phyloP scores from a whole-genome alignment of 2,113 vertebrate species.

The Megaceryle maxima region DNA sequence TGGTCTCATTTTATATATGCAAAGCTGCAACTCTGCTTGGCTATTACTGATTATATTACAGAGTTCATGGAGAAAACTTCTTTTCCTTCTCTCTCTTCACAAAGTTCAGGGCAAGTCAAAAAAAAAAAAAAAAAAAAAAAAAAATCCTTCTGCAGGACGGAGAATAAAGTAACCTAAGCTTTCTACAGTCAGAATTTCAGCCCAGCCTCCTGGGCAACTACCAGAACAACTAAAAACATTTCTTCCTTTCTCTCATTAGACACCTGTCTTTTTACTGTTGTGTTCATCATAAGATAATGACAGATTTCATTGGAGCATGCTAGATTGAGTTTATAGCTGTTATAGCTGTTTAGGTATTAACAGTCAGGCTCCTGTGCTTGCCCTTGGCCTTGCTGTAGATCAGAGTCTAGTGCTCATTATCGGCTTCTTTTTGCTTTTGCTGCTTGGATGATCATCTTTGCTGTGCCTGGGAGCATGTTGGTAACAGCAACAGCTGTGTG shows the following conservation, averaged over 20 bases:
- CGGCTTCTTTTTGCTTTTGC: background rate
- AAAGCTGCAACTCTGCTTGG: background rate
- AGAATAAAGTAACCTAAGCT: background rate
- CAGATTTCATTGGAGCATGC: background rate
- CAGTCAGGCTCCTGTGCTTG: background rate
- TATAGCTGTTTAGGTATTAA: background rate
- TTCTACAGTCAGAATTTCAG: background rate
- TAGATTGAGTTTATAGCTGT: background rate
- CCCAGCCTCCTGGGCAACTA: background rate
- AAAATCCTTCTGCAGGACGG: background rate
- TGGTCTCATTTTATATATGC: rapidly evolving
- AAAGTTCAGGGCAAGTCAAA: background rate
- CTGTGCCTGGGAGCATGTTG: background rate
- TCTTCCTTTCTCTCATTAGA: background rate
- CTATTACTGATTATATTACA: background rate
- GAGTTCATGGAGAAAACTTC: background rate
- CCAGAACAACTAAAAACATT: background rate
- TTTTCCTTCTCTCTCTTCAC: background rate
- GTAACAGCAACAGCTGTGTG: background rate
- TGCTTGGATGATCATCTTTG: background rate
- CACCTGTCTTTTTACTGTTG: background rate
- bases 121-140: background rate
- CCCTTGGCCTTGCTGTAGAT: background rate
- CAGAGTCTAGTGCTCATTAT: background rate
- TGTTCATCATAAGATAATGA: background rate